Evolutionary conservation across 2,888 invertebrate genomes (phyloP).

Genomic region (Mechanitis mazaeus): DNA sequence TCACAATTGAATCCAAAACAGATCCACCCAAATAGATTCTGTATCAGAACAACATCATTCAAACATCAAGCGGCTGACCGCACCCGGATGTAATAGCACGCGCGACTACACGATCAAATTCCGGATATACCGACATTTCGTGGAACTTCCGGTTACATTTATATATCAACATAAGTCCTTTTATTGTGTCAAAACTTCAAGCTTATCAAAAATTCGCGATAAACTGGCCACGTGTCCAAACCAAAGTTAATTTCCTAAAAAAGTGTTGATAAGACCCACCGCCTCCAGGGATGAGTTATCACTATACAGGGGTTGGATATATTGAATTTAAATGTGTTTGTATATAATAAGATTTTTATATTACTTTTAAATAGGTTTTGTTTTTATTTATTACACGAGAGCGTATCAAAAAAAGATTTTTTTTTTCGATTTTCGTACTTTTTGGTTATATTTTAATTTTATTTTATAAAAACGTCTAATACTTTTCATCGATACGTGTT

Average conservation of each 20-base stretch:
- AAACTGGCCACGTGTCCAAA: conserved; percentile 2
- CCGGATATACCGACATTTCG: conserved; percentile 25
- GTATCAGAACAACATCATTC: conserved; percentile 25
- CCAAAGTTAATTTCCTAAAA: conserved; percentile 9
- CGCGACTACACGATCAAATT: conserved; percentile 35
- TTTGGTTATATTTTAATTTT: too few relatives aligned
- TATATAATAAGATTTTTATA: too few relatives aligned
- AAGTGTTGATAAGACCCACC: conserved; percentile 7
- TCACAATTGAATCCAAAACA: background rate
- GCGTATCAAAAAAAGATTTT: too few relatives aligned
- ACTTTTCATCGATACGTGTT: too few relatives aligned
- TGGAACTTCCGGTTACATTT: conserved; percentile 9
- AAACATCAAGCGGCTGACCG: conserved; percentile 7
- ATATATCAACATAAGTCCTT: background rate
- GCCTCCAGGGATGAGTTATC: conserved; percentile 39
- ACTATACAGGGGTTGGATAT: conserved; percentile 31
- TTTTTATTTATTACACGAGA: too few relatives aligned
- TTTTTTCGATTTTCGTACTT: too few relatives aligned
- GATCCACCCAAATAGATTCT: conserved; percentile 5
- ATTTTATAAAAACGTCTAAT: too few relatives aligned
- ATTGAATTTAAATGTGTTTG: too few relatives aligned
- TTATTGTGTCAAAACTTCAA: background rate
- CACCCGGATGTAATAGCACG: conserved; percentile 49
- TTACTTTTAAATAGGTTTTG: too few relatives aligned
- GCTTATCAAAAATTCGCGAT: background rate